These are phyloP conservation scores for Nomada fabriciana DNA, from an alignment of 2,888 invertebrate genomes.

Conservation along the genomic window DNA sequence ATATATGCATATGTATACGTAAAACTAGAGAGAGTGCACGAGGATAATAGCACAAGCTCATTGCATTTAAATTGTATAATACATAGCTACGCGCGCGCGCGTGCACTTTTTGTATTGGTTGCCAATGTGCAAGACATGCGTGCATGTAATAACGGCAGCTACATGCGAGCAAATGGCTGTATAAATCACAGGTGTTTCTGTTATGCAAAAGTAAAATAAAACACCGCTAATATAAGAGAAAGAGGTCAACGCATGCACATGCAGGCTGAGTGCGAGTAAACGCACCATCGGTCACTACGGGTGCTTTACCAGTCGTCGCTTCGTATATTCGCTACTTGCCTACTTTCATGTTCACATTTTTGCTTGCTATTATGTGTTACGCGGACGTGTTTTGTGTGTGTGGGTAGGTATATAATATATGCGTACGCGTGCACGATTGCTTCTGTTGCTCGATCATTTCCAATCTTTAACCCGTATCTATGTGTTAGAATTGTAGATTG, in stretches of 20 bases:
- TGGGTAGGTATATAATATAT: neutral
- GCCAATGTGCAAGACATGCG: conserved; percentile 25
- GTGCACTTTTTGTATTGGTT: conserved; percentile 37
- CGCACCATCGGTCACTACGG: conserved; percentile 67
- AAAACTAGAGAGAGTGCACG: conserved; percentile 45
- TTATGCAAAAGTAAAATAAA: conserved; percentile 40
- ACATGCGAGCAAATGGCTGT: conserved; percentile 22
- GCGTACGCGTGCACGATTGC: neutral
- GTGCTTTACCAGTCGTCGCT: conserved; percentile 64
- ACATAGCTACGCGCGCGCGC: conserved; percentile 33
- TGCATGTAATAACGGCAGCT: conserved; percentile 22
- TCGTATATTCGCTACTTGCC: conserved; percentile 57
- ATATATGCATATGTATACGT: conserved; percentile 1
- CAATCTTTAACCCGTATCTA: conserved; percentile 27
- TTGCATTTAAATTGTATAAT: conserved; percentile 47
- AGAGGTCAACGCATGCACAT: conserved; percentile 67
- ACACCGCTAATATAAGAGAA: conserved; percentile 59
- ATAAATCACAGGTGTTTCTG: conserved; percentile 15
- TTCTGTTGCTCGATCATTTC: conserved; percentile 1
- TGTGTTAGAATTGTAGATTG: conserved; percentile 12
- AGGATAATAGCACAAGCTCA: conserved; percentile 63
- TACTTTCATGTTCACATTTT: conserved; percentile 39
- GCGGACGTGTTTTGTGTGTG: neutral
- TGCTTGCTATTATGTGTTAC: neutral
- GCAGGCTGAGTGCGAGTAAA: conserved; percentile 68